Evolutionary conservation across 1,140 invertebrate species (phyloP).

Genomic region (Vanessa atalanta): DNA sequence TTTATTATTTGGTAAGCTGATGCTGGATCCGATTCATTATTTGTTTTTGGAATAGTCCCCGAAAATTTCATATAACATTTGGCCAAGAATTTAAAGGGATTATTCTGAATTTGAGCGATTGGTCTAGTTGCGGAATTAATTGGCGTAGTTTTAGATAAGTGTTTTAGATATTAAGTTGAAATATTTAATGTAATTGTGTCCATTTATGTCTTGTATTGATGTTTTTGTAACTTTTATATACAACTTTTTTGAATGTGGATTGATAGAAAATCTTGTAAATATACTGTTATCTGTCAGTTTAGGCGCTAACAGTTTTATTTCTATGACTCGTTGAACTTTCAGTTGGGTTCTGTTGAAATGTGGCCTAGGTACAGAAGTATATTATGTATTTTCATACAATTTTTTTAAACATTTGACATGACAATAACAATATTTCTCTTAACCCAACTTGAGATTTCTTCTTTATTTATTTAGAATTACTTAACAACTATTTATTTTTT

Average conservation of each 20-base stretch:
- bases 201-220: conserved; percentile 36
- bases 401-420: conserved; percentile 31
- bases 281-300: conserved; percentile 54
- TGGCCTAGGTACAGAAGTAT: conserved; percentile 21
- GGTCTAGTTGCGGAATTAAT: conserved; percentile 36
- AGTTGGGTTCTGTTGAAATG: conserved; percentile 77
- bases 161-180: conserved; percentile 35
- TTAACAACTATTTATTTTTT: conserved; percentile 73
- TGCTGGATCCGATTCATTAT: conserved; percentile 25
- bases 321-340: conserved; percentile 68
- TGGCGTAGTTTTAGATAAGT: conserved; percentile 36
- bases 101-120: conserved; percentile 69
- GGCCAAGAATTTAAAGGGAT: conserved; percentile 60
- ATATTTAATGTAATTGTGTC: conserved; percentile 40
- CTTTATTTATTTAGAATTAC: conserved; percentile 75
- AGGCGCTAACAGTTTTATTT: conserved; percentile 51
- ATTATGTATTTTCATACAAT: conserved; percentile 19
- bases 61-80: conserved; percentile 47
- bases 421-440: conserved; percentile 58
- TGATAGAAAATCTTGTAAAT: conserved; percentile 60
- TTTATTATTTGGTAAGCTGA: conserved; percentile 41
- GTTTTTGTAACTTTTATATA: conserved; percentile 9
- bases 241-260: conserved; percentile 14
- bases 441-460: conserved; percentile 80
- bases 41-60: conserved; percentile 72